Percentiles rank a stretch among this genome's conserved stretches.
Evolutionary conservation across 1,140 invertebrate genomes (phyloP).

Genomic region (Chrysomallon squamiferum): DNA sequence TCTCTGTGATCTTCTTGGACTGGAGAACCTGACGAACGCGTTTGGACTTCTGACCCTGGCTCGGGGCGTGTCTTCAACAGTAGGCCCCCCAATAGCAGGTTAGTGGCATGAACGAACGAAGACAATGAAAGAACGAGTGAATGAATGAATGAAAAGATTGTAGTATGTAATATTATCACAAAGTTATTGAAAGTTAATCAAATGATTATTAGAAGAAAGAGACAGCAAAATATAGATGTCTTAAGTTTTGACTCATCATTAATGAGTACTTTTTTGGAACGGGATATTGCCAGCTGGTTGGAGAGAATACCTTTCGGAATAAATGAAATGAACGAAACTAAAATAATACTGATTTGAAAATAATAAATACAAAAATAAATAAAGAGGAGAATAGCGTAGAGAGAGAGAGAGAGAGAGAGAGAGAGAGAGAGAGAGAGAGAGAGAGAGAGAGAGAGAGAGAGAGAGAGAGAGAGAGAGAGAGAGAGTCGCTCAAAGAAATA

Average conservation of each 20-base stretch:
- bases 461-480: too few species aligned
- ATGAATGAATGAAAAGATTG: not conserved
- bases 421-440: too few species aligned
- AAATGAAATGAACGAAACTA: too few species aligned
- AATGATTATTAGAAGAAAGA: not conserved
- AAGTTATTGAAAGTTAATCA: not conserved
- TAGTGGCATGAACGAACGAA: too few species aligned
- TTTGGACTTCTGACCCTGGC: conserved; percentile 95
- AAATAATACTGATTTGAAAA: too few species aligned
- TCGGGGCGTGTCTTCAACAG: conserved; percentile 88
- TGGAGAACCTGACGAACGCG: conserved; percentile 95
- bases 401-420: too few species aligned
- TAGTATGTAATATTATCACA: not conserved
- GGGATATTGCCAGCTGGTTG: not conserved
- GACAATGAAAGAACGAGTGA: not conserved
- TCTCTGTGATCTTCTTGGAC: conserved; percentile 90
- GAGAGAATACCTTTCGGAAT: too few species aligned
- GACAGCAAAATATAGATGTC: not conserved
- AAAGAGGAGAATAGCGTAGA: too few species aligned
- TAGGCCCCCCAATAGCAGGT: conserved; percentile 74
- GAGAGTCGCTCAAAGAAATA: too few species aligned
- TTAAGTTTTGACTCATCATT: not conserved
- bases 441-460: too few species aligned
- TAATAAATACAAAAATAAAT: too few species aligned
- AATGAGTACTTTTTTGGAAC: not conserved